Base-by-base conservation (phyloP, 2,888 invertebrate species). In the Drosophila rubida region DNA sequence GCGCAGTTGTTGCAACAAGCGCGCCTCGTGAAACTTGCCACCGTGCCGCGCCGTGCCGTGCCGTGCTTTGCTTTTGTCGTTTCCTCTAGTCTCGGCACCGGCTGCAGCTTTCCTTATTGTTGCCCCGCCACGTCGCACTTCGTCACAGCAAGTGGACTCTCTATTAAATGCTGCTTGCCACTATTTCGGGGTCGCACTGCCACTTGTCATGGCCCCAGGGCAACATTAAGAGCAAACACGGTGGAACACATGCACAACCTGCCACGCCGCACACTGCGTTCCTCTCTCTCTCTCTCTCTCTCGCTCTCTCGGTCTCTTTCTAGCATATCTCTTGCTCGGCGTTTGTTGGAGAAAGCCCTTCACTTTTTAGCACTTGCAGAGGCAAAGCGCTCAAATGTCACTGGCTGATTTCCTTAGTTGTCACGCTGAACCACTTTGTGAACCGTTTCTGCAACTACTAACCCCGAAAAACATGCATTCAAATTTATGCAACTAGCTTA, bases 111-210 rank as follows among this genome's bases (percentile, higher is more conserved):
- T 65, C 53, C 30, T 23, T 49, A 22, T 55, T 54, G 41, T 59
- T 30, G 9, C 30, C 30, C 30, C 27, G 7, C 27, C 27, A 7
- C n/a, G 11, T 50, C 13, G 19, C 27, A 25, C 25, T 25, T 5
- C 37, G 16, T 37, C 16, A 14, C 19, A 6, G 32, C 41, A n/a
- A 54, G 54, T 54, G 35, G 44, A 30, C 53, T 50, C 63, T 61
- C 67, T 80, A 66, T 69, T 76, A 73, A 78, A 64, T 71, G 70
- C 69, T 74, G 44, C 51, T 49, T 68, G 61, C 57, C 73, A 73
- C 70, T 73, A 61, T 64, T 50, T 55, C 35, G 51, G 51, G 7
- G 37, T 50, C 73, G 46, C 9, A 45, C 30, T 39, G 30, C 69
- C 57, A 72, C 69, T 75, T 71, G 61, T 50, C 67, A 53, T 59